Evolutionary conservation across 1,140 invertebrate genomes (phyloP), one percentile per base, ranked within the genome.

Genomic region (Chironomus striatipennis): DNA sequence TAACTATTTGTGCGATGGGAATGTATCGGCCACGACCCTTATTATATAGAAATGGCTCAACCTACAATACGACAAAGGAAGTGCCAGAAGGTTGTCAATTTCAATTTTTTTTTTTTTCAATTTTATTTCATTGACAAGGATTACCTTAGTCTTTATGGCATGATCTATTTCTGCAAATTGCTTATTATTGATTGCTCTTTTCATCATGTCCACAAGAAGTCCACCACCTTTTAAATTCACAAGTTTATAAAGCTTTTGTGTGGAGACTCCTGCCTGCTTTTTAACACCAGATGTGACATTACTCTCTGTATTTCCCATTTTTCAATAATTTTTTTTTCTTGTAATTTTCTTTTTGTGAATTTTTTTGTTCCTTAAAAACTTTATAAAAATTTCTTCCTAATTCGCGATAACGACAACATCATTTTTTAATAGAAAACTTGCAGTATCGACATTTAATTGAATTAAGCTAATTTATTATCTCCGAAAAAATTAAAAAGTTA

Each of bases 1-100:
- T 84, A 8, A 98, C 94, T 2, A 98, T 80, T 79, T 96, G 90
- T 0, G 91, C 89, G 77, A 98, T 91, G 0, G 94, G 93, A 78
- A 98, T 90, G 82, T 93, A 91, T 74, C 91, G 90, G 0, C 96
- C 96, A 79, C 90, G 87, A 1, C 97, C 97, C 80, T 91, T 92
- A 79, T 98, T 97, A 82, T 98, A 98, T 8, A 98, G 82, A 84
- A 95, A 97, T 0, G 93, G 94, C 78, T 93, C 91, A 1, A 98
- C 83, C 81, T 82, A 57, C 18, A 77, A 74, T n/a, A n/a, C n/a
- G n/a, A n/a, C n/a, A 42, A 17, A 3, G 5, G 24, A 65, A 72
- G 12, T 20, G 15, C 17, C 7, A 74, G 34, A 34, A 47, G 43
- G 1, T 34, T 34, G 1, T 34, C 24, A 34, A 34, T 34, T 20